Evolutionary conservation across 2,888 invertebrate genomes (phyloP), one percentile per base, ranked within the genome.

Genomic region (Drosophila borborema): DNA sequence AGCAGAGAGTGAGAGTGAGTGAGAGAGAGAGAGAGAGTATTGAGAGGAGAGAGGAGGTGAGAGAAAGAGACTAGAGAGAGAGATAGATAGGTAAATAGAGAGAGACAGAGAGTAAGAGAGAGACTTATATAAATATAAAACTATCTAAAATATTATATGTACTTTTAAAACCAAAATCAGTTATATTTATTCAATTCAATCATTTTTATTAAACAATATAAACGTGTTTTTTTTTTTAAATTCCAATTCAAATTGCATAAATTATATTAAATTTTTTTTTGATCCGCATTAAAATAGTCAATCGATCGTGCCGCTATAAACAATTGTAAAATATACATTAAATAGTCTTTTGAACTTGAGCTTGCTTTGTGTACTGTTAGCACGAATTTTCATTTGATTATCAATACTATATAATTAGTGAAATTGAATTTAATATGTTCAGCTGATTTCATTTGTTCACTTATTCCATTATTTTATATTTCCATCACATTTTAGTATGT

Each of bases 371-470:
- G 16, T n/a, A n/a, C 48, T 48, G 5, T 4, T 6, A 34, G 10
- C 1, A 36, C 18, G 3, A 34, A 34, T 34, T 51, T 54, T 2
- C 23, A 38, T 54, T 23, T 54, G 12, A 60, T 49, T 23, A 54
- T 28, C 28, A 28, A 28, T 34, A 45, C 16, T 23, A 8, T 20
- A 36, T 0, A 23, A 38, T 45, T 36, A 56, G 28, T 53, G 18
- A n/a, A 48, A 23, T 28, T 69, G 9, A 51, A 55, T 69, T 65
- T 38, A 67, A 65, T 61, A 43, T 46, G 56, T 41, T 68, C 70
- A 82, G 74, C 71, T 72, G 61, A 82, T 70, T 68, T 8, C 3
- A 49, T 48, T 56, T 64, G 56, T 38, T 28, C 1, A 48, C 54
- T 40, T 63, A 41, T 43, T 23, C n/a, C 20, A 46, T 46, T 58